Conservation (phyloP, 2,888 invertebrate species). For the Iselma pallidipennis region DNA sequence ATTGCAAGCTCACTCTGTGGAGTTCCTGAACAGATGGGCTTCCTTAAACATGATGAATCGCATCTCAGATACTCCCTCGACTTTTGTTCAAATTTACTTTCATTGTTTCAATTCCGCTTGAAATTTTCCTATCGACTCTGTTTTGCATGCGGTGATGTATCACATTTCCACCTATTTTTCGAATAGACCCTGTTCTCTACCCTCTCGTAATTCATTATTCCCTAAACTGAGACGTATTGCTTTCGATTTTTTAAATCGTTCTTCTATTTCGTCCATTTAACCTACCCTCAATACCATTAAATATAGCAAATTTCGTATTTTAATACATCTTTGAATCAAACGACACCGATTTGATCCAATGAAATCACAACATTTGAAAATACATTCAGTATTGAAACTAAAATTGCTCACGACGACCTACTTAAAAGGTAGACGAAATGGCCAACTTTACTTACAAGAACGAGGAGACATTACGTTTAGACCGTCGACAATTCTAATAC, state of each 20-base stretch:
- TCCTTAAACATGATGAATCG: conserved; percentile 37
- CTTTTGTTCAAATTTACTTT: conserved; percentile 34
- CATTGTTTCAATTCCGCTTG: conserved; percentile 24
- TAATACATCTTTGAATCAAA: not conserved
- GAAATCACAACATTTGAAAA: too few relatives aligned
- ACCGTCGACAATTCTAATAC: too few relatives aligned
- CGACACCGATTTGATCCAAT: not conserved
- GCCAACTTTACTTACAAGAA: too few relatives aligned
- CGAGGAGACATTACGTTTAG: too few relatives aligned
- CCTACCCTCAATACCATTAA: not conserved
- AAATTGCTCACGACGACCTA: too few relatives aligned
- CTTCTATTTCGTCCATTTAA: not conserved
- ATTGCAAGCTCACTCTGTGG: conserved; percentile 32
- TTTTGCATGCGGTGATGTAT: conserved; percentile 25
- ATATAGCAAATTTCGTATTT: not conserved
- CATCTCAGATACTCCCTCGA: conserved; percentile 28
- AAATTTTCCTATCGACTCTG: conserved; percentile 21
- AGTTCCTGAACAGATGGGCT: conserved; percentile 32
- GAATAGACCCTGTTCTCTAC: conserved; percentile 14
- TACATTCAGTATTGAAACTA: too few relatives aligned
- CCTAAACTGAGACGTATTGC: conserved; percentile 22
- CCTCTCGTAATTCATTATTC: conserved; percentile 27
- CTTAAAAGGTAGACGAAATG: too few relatives aligned
- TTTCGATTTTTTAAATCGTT: conserved; percentile 13
- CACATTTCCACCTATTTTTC: conserved; percentile 25